phyloP scores from a whole-genome alignment of 1,140 invertebrate species.

The Sinonovacula constricta region DNA sequence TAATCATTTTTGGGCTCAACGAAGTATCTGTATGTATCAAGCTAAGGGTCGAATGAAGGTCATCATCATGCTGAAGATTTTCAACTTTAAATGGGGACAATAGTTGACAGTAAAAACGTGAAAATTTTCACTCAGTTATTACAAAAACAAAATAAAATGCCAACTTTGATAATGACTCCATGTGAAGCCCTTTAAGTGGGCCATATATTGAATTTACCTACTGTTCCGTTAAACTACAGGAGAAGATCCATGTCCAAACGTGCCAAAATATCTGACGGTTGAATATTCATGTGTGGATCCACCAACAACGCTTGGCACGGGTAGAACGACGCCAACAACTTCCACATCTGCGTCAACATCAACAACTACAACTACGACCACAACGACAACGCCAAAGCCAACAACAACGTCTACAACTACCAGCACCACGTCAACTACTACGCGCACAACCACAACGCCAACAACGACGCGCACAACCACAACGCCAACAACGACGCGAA shows the following conservation, averaged over 20 bases:
- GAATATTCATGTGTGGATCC: constrained; percentile 32
- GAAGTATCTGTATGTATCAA: too few relatives aligned
- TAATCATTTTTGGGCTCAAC: too few relatives aligned
- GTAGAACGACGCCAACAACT: background rate
- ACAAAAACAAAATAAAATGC: too few relatives aligned
- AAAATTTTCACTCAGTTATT: too few relatives aligned
- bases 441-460: constrained; percentile 1
- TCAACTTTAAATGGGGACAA: too few relatives aligned
- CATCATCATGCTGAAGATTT: too few relatives aligned
- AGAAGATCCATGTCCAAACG: constrained; percentile 43
- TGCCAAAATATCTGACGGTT: constrained; percentile 40
- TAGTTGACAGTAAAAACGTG: too few relatives aligned
- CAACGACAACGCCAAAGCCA: background rate
- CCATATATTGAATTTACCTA: too few relatives aligned
- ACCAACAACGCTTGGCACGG: constrained; percentile 41
- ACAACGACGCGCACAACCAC: constrained; percentile 11
- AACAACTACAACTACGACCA: constrained; percentile 1
- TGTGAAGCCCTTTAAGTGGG: too few relatives aligned
- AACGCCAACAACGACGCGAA: background rate
- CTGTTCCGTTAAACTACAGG: too few relatives aligned
- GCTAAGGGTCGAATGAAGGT: too few relatives aligned
- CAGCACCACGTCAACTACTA: constrained; percentile 9
- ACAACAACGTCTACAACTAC: constrained; percentile 7
- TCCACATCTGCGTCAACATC: background rate
- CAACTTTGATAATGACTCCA: too few relatives aligned